phyloP scores from a whole-genome alignment of 2,888 invertebrate species.

The Parelbella ahira region DNA sequence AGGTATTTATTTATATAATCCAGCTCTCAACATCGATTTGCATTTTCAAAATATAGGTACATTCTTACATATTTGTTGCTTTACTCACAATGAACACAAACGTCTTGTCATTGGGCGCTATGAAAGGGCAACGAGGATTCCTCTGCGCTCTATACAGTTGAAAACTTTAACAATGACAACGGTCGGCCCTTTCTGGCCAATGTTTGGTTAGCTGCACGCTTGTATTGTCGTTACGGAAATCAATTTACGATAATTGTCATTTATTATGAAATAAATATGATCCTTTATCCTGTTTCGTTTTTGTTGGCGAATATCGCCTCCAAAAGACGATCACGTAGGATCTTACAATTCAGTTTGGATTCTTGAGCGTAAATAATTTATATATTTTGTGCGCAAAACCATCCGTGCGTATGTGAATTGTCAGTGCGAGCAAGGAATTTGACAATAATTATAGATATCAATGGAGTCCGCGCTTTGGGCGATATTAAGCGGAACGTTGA shows the following conservation, averaged over 20 bases:
- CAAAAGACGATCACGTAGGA: constrained; percentile 49
- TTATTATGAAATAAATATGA: constrained; percentile 81
- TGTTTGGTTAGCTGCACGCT: constrained; percentile 84
- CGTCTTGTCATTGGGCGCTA: constrained; percentile 47
- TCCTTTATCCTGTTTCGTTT: constrained; percentile 63
- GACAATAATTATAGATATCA: constrained; percentile 75
- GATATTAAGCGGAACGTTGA: constrained; percentile 67
- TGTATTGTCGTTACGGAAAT: constrained; percentile 67
- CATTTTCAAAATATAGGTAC: constrained; percentile 18
- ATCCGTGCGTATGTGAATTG: constrained; percentile 50
- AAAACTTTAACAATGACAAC: constrained; percentile 63
- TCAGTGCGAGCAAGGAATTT: constrained; percentile 54
- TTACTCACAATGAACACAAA: constrained; percentile 60
- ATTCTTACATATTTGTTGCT: constrained; percentile 67
- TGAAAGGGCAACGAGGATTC: constrained; percentile 47
- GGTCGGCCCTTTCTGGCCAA: constrained; percentile 80
- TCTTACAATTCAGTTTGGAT: constrained; percentile 46
- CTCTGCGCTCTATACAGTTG: constrained; percentile 40
- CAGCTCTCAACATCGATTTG: neutral
- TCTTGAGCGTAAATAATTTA: constrained; percentile 63
- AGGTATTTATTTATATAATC: no score
- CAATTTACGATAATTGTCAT: constrained; percentile 80
- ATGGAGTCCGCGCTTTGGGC: constrained; percentile 45
- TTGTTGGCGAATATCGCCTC: constrained; percentile 44
- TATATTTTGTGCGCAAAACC: constrained; percentile 66